Conservation (phyloP, 2,113 vertebrate species). For the Vidua macroura region DNA sequence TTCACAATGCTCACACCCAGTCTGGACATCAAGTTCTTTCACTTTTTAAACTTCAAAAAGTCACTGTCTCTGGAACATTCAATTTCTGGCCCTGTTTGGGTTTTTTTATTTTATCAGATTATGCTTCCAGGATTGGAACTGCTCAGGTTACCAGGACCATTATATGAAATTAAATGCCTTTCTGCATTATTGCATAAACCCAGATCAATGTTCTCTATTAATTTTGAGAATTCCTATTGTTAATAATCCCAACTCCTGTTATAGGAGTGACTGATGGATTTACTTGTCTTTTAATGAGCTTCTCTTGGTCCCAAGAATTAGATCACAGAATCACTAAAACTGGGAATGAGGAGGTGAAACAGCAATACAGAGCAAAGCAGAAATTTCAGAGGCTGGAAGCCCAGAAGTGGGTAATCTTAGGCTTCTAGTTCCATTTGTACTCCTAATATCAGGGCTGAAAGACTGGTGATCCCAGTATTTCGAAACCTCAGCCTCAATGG, state of each 20-base stretch:
- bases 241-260: not conserved
- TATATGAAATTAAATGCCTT: not conserved
- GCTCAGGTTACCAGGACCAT: not conserved
- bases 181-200: not conserved
- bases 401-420: not conserved
- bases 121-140: not conserved
- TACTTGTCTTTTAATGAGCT: not conserved
- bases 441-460: not conserved
- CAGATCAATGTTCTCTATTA: not conserved
- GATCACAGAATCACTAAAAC: not conserved
- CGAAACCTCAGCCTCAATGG: not conserved
- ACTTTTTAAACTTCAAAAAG: not conserved
- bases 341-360: not conserved
- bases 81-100: not conserved
- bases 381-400: not conserved
- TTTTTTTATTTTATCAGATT: not conserved
- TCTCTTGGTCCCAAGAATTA: not conserved
- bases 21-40: not conserved
- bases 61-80: not conserved
- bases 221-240: not conserved
- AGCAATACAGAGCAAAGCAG: not conserved
- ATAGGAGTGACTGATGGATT: not conserved
- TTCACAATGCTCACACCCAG: not conserved
- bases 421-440: not conserved
- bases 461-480: not conserved